Evolutionary conservation across 2,797 vertebrate species (phyloP), one percentile per base, ranked within the genome.

Genomic region (Diglossa cyanea): DNA sequence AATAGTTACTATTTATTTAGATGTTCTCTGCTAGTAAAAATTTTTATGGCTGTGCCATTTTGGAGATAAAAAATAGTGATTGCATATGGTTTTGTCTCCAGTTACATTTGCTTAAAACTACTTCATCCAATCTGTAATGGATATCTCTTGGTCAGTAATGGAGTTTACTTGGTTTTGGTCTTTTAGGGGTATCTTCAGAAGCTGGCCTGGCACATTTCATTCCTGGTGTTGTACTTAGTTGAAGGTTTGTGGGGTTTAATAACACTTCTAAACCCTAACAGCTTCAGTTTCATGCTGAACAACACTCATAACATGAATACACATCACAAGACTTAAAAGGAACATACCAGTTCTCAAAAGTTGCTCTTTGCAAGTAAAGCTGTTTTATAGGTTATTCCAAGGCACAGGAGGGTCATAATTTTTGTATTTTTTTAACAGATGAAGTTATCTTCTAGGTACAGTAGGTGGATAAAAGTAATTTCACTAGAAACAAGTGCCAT

Each of bases 301-400:
- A 60, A 31, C 53, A 33, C 42, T 68, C 11, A 33, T 24, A 57
- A 74, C 42, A 28, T 25, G 61, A 92, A 58, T 39, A 31, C 24
- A 45, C 54, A 78, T 90, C 55, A 42, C 33, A 72, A 65, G 48
- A 68, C 2, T 2, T 30, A 66, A 61, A 88, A 84, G 80, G 67
- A 95, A 72, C 74, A 0, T 60, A 54, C 70, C 67, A 54, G 39
- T 90, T 93, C 33, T 82, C 19, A 55, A 51, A 89, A 86, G 42
- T 74, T 16, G 13, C n/a, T 63, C n/a, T 77, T 91, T 81, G 71
- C 42, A 81, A 76, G 50, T 65, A 54, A 95, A 82, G 61, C 30
- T 40, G 11, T 65, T 91, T 18, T 17, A 82, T 60, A 66, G 9
- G 33, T 72, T 86, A 83, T 91, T 91, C 45, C 58, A 60, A 83